Evolutionary conservation across 2,797 vertebrate species (phyloP).

Genomic region (Phataginus tetradactyla): DNA sequence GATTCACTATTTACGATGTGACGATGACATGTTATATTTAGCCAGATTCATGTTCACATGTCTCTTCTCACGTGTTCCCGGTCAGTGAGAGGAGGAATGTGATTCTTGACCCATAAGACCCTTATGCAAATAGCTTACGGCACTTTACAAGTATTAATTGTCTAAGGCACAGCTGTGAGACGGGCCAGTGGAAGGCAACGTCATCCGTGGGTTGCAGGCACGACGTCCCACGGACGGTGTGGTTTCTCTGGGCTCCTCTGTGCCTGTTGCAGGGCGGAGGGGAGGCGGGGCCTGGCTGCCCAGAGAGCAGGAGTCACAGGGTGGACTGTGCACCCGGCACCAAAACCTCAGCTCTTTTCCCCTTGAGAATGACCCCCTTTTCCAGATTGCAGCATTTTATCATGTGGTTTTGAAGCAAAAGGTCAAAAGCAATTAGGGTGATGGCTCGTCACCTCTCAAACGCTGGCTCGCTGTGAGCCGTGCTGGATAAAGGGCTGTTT

Average conservation of each 20-base stretch:
- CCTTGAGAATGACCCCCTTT: not conserved
- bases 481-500: not conserved
- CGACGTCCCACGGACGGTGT: accelerated
- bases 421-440: not conserved
- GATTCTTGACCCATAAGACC: accelerated
- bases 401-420: not conserved
- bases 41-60: accelerated
- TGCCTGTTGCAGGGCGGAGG: accelerated
- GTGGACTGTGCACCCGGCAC: accelerated
- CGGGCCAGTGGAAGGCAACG: accelerated
- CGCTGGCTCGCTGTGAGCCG: accelerated
- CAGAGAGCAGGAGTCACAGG: accelerated
- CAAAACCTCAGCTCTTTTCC: accelerated
- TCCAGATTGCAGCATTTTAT: not conserved
- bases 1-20: accelerated
- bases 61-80: accelerated
- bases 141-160: not conserved
- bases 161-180: accelerated
- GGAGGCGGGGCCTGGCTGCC: accelerated
- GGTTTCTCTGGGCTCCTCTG: accelerated
- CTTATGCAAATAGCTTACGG: not conserved
- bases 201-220: accelerated
- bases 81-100: not conserved
- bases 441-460: not conserved
- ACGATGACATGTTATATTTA: accelerated